Evolutionary conservation across 2,113 vertebrate genomes (phyloP), one percentile per base, ranked within the genome.

Genomic region (Todiramphus chloris): DNA sequence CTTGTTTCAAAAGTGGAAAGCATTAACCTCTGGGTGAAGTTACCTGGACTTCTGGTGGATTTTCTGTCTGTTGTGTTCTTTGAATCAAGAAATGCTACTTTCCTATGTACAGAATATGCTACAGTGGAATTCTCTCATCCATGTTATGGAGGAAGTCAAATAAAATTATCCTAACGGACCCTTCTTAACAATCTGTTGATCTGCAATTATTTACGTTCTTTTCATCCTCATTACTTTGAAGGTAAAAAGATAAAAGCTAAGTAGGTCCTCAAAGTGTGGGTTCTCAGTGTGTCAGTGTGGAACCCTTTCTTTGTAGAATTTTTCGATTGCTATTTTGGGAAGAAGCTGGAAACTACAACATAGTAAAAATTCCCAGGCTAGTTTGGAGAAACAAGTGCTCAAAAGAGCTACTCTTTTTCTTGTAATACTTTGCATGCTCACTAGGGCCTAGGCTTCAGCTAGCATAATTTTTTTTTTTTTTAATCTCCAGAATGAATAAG

Each of bases 261-360:
- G 5, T 18, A n/a, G 19, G 23, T 33, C 16, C 33, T 9, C 21
- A 8, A 25, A 68, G 24, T 33, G 4, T 37, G 55, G 10, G 16
- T 13, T 67, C 9, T 72, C 6, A 2, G 7, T 59, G 16, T 55
- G 43, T 73, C 43, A 14, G 7, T 50, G 46, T 28, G 27, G 15
- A 85, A 44, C 5, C 3, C 43, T 48, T 63, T n/a, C 5, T 43
- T 80, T 73, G 5, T 59, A 63, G 67, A 35, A 73, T 69, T 62
- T 37, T 59, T 0, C 0, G 25, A 5, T 10, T 17, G 23, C 35
- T 67, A 4, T 76, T 70, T 70, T n/a, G 23, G 33, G 17, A 79
- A 69, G 33, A 43, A 1, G 0, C 13, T 56, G 39, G 39, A 30
- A 50, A 41, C 13, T 31, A 13, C 0, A 1, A 35, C 8, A 10